Conservation (phyloP, 2,113 vertebrate species). For the Haemorhous mexicanus region DNA sequence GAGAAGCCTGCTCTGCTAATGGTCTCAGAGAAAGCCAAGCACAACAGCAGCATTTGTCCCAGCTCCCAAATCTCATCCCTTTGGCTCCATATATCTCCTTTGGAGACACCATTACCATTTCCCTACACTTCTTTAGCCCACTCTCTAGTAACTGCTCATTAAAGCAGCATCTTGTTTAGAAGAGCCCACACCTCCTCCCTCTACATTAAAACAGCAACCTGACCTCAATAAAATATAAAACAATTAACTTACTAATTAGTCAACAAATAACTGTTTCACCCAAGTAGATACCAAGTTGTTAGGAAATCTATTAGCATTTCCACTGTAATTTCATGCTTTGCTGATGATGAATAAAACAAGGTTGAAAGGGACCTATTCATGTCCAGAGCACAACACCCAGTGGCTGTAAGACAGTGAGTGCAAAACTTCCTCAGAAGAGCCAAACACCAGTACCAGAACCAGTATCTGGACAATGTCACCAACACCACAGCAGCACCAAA, state of each 20-base stretch:
- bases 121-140: neutral
- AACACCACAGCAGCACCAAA: neutral
- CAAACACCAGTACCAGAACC: neutral
- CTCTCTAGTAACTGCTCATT: neutral
- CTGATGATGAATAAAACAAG: conserved; percentile 66
- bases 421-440: neutral
- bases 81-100: neutral
- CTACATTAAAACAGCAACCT: conserved; percentile 15
- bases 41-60: neutral
- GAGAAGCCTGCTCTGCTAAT: neutral
- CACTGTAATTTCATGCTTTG: conserved; percentile 72
- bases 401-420: neutral
- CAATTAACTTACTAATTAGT: conserved; percentile 70
- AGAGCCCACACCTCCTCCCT: neutral
- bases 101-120: neutral
- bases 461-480: neutral
- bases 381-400: neutral
- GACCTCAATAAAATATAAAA: conserved; percentile 60
- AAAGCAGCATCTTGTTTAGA: neutral
- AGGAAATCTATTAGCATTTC: conserved; percentile 62
- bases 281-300: conserved; percentile 61
- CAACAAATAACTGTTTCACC: conserved; percentile 62
- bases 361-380: conserved; percentile 63
- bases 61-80: neutral
- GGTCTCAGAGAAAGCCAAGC: neutral